A percentile compares a stretch with the other conserved stretches of the same genome.
Conservation (phyloP, 2,888 invertebrate genomes). For the Lasioglossum malachurum region DNA sequence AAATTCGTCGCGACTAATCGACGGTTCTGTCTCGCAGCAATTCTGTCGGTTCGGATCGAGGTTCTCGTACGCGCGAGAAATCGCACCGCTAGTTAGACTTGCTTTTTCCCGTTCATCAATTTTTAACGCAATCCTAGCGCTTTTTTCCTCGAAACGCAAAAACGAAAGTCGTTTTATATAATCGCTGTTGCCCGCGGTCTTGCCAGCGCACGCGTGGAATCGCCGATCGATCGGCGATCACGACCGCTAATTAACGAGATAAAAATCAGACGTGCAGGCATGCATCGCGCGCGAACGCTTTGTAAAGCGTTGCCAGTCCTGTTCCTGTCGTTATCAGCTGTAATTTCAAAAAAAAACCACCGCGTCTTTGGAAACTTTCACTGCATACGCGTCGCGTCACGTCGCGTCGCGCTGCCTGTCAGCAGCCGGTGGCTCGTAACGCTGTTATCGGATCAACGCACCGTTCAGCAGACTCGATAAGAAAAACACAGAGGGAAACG, state of each 20-base stretch:
- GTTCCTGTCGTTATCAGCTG: conserved; percentile 14
- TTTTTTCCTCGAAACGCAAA: conserved; percentile 1
- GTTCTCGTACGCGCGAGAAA: neutral
- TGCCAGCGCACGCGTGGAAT: neutral
- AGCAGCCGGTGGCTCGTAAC: conserved; percentile 32
- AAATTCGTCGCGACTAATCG: neutral
- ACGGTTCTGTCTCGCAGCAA: neutral
- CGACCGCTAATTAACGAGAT: conserved; percentile 24
- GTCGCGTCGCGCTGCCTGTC: neutral
- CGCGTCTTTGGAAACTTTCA: conserved; percentile 52
- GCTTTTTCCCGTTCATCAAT: no score
- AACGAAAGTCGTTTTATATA: conserved; percentile 47
- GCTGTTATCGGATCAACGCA: conserved; percentile 56
- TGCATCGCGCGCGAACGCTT: conserved; percentile 38
- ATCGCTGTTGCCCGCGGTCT: neutral
- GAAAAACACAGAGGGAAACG: conserved; percentile 33
- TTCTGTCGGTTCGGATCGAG: neutral
- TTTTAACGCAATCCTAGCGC: neutral
- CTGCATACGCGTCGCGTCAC: conserved; percentile 2
- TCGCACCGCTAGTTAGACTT: neutral
- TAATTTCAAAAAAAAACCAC: conserved; percentile 52
- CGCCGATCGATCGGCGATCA: neutral
- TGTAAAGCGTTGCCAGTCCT: neutral
- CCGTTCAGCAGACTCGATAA: conserved; percentile 33
- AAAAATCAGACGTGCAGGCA: conserved; percentile 14